Evolutionary conservation across 2,888 invertebrate genomes (phyloP).

Genomic region (Orthonevra nobilis): DNA sequence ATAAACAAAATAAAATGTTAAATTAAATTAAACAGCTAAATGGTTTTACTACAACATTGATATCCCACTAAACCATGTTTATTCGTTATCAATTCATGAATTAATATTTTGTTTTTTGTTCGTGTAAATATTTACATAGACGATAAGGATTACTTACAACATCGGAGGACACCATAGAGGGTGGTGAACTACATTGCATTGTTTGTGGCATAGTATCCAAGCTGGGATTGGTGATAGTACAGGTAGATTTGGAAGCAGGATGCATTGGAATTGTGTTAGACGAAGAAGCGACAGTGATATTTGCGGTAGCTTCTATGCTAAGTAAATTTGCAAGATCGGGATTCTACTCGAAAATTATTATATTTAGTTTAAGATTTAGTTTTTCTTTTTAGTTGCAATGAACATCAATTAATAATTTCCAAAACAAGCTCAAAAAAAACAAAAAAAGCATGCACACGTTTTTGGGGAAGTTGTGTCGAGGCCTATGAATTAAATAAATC

Average conservation of each 20-base stretch:
- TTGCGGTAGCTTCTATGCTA: slow-evolving; percentile 63
- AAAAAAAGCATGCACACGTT: no score
- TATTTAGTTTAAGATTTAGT: slow-evolving; percentile 35
- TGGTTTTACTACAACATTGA: slow-evolving; percentile 7
- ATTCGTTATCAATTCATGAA: slow-evolving; percentile 25
- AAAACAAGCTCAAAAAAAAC: no score
- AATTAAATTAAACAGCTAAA: not conserved
- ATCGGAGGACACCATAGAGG: slow-evolving; percentile 53
- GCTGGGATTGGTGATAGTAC: slow-evolving; percentile 40
- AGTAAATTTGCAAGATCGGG: slow-evolving; percentile 59
- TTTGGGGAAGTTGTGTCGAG: no score
- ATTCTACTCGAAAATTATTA: slow-evolving; percentile 67
- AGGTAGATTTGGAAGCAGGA: slow-evolving; percentile 54
- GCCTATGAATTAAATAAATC: no score
- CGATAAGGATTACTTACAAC: slow-evolving; percentile 63
- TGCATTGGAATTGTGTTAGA: slow-evolving; percentile 63
- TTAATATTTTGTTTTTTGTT: not conserved
- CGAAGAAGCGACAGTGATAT: slow-evolving; percentile 55
- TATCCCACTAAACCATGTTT: slow-evolving; percentile 44
- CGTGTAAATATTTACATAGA: slow-evolving; percentile 31
- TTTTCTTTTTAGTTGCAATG: no score
- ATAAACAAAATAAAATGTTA: not conserved
- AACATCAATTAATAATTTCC: no score
- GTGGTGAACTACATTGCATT: slow-evolving; percentile 50
- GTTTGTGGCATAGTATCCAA: slow-evolving; percentile 50